phyloP scores from a whole-genome alignment of 2,888 invertebrate genomes.

The Conomelus anceps region DNA sequence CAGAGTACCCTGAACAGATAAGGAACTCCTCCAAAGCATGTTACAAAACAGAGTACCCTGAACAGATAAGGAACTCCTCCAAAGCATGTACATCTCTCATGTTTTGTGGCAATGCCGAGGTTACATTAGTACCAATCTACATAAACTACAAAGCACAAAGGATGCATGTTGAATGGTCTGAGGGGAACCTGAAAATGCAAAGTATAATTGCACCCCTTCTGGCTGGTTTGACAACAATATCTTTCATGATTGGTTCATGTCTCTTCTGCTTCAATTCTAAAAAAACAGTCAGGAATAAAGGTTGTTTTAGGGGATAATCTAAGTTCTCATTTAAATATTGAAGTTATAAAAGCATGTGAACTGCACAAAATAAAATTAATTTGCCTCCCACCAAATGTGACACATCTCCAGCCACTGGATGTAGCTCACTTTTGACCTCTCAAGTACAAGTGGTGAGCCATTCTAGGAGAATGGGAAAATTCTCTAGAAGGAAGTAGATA shows the following conservation, averaged over 20 bases:
- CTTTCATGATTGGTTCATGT: neutral
- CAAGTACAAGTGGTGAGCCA: neutral
- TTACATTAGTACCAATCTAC: neutral
- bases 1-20: too few species aligned
- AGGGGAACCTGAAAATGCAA: neutral
- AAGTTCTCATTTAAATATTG: neutral
- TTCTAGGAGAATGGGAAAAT: neutral
- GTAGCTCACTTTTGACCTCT: neutral
- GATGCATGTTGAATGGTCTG: neutral
- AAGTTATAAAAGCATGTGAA: neutral
- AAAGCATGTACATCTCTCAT: neutral
- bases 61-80: neutral
- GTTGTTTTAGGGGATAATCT: too few species aligned
- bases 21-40: too few species aligned
- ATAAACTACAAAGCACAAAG: neutral
- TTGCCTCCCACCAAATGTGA: too few species aligned
- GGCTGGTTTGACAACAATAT: neutral
- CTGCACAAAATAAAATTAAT: neutral
- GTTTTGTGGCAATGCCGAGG: neutral
- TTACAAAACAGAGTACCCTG: conserved; percentile 10
- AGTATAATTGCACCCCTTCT: neutral
- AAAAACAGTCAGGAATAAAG: neutral
- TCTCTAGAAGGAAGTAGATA: neutral
- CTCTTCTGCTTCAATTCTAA: neutral
- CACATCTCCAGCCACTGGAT: neutral